A percentile compares a stretch with the other conserved stretches of the same genome.
phyloP scores from a whole-genome alignment of 92 coral and sea anemone genomes.

The Porites lobata region DNA sequence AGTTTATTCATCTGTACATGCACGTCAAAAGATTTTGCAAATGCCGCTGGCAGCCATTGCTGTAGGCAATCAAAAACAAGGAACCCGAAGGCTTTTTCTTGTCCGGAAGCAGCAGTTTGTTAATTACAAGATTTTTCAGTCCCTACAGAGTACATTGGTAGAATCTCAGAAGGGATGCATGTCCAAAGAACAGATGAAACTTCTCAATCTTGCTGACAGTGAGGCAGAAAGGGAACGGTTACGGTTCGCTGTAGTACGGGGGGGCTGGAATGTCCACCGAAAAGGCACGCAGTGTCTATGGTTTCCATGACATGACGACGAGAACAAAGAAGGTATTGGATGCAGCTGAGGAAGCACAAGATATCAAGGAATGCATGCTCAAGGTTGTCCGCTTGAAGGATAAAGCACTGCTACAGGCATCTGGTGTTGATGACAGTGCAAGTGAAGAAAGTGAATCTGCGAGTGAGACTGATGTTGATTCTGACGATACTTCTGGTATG shows the following conservation, averaged over 20 bases:
- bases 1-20: constrained; percentile 57
- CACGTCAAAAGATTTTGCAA: constrained; percentile 64
- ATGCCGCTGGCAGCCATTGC: constrained; percentile 55
- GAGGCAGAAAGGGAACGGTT: constrained; percentile 50
- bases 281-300: constrained; percentile 53
- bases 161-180: constrained; percentile 12
- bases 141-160: constrained; percentile 36
- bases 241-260: constrained; percentile 53
- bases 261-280: constrained; percentile 45
- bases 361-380: constrained; percentile 47
- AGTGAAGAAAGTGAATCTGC: constrained; percentile 25
- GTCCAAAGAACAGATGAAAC: constrained; percentile 53
- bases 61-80: constrained; percentile 32
- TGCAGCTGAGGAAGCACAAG: constrained; percentile 51
- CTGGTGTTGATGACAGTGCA: constrained; percentile 45
- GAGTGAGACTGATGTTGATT: constrained; percentile 49
- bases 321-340: constrained; percentile 43
- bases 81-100: constrained; percentile 53
- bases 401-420: constrained; percentile 53
- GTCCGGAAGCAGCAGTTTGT: constrained; percentile 47
- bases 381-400: constrained; percentile 61
- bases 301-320: constrained; percentile 58
- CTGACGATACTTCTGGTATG: constrained; percentile 20
- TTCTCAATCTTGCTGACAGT: constrained; percentile 61
- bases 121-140: constrained; percentile 18